Percentiles rank a stretch among this genome's conserved stretches.
Conservation (phyloP, 2,113 vertebrate species). For the Sander vitreus region DNA sequence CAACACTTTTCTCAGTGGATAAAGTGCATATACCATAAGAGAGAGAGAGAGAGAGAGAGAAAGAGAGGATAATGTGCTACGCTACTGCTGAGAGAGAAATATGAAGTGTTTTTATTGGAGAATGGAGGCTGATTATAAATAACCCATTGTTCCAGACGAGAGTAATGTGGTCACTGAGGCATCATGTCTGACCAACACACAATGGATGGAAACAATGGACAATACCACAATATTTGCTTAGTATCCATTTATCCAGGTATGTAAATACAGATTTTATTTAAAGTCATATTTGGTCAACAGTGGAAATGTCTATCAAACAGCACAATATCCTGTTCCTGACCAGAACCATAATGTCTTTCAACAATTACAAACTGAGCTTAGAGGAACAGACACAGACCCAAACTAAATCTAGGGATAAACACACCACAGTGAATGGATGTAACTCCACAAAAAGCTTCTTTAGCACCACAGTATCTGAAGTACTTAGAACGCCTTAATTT, state of each 20-base stretch:
- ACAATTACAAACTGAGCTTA: not conserved
- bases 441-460: not conserved
- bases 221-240: not conserved
- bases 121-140: constrained; percentile 33
- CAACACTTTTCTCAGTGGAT: constrained; percentile 5
- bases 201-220: not conserved
- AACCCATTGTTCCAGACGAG: not conserved
- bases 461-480: not conserved
- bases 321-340: not conserved
- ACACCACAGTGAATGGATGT: not conserved
- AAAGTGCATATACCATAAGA: not conserved
- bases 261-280: not conserved
- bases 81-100: constrained; percentile 19
- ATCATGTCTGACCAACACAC: not conserved
- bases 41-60: constrained; percentile 20
- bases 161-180: constrained; percentile 5
- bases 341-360: not conserved
- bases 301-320: not conserved
- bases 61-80: constrained; percentile 18
- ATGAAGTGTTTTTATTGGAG: constrained; percentile 30
- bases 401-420: not conserved
- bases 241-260: not conserved
- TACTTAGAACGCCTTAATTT: constrained; percentile 8
- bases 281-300: not conserved
- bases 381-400: not conserved